phyloP scores from a whole-genome alignment of 1,140 invertebrate species.

The Drosophila truncata region DNA sequence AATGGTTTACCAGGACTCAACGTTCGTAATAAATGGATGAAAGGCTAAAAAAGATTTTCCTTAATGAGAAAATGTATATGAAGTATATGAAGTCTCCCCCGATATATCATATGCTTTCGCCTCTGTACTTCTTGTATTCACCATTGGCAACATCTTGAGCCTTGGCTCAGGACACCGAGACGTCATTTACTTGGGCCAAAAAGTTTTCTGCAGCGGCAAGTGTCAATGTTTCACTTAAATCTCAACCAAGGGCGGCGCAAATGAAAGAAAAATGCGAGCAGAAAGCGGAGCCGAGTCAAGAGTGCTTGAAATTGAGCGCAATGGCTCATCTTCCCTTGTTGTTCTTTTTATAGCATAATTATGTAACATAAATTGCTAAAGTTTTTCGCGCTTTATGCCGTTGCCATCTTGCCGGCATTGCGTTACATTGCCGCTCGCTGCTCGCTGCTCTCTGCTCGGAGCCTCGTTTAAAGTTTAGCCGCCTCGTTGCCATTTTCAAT shows the following conservation, averaged over 20 bases:
- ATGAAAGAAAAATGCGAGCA: slow-evolving; percentile 42
- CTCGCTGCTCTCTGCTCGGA: neutral
- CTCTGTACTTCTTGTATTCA: neutral
- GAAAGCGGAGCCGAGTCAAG: slow-evolving; percentile 43
- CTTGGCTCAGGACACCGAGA: neutral
- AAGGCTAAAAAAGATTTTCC: too few relatives aligned
- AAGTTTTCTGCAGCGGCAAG: slow-evolving; percentile 44
- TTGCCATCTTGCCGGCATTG: slow-evolving; percentile 65
- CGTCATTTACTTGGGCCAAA: slow-evolving; percentile 56
- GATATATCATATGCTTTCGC: slow-evolving; percentile 1
- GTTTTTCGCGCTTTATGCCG: slow-evolving; percentile 72
- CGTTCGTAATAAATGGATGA: too few relatives aligned
- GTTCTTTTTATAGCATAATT: slow-evolving; percentile 77
- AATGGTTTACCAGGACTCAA: too few relatives aligned
- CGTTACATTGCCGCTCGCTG: slow-evolving; percentile 33
- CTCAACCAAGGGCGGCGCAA: slow-evolving; percentile 39
- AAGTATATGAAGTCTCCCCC: neutral
- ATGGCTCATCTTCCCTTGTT: slow-evolving; percentile 55
- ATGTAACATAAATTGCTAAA: slow-evolving; percentile 84
- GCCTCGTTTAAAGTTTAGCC: slow-evolving; percentile 62
- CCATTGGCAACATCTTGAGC: slow-evolving; percentile 28
- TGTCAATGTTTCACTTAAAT: slow-evolving; percentile 78
- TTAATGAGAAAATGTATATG: neutral
- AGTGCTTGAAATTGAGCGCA: slow-evolving; percentile 60
- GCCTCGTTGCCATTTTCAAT: slow-evolving; percentile 74